These are phyloP conservation scores for Trochalopteron elliotii DNA, from an alignment of 2,113 vertebrate genomes.

Conservation along the genomic window DNA sequence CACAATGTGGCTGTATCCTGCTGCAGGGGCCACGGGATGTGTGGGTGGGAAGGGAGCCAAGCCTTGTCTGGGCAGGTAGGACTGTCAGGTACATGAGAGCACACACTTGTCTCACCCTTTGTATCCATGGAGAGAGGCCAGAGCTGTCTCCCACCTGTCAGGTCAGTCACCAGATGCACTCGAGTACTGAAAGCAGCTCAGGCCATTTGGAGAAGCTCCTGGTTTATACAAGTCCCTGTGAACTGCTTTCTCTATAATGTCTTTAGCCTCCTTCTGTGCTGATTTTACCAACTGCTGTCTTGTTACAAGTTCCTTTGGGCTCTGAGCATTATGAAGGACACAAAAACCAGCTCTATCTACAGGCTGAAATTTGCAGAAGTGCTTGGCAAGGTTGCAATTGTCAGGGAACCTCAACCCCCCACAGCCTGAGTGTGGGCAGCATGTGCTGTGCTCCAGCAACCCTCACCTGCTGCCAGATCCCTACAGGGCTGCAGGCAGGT, in stretches of 20 bases:
- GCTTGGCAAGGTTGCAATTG: not conserved
- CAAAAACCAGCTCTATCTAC: not conserved
- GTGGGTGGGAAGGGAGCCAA: not conserved
- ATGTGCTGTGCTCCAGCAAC: accelerated
- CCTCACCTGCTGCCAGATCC: accelerated
- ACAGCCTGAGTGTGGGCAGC: not conserved
- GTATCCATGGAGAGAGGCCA: not conserved
- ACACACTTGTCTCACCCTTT: not conserved
- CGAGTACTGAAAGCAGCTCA: not conserved
- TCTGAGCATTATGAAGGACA: not conserved
- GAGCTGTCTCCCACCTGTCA: not conserved
- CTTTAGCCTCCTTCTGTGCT: not conserved
- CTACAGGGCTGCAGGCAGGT: not conserved
- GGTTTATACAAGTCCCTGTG: not conserved
- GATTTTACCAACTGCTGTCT: not conserved
- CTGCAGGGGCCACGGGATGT: accelerated
- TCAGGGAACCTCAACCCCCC: not conserved
- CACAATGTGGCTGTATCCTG: not conserved
- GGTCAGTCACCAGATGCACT: not conserved
- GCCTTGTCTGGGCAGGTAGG: not conserved
- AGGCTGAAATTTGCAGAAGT: not conserved
- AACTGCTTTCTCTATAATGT: not conserved
- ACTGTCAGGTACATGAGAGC: not conserved
- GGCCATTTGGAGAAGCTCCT: not conserved
- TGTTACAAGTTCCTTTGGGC: not conserved